These are phyloP conservation scores for Pipistrellus nathusii DNA, from an alignment of 2,797 vertebrate genomes.

Conservation along the genomic window DNA sequence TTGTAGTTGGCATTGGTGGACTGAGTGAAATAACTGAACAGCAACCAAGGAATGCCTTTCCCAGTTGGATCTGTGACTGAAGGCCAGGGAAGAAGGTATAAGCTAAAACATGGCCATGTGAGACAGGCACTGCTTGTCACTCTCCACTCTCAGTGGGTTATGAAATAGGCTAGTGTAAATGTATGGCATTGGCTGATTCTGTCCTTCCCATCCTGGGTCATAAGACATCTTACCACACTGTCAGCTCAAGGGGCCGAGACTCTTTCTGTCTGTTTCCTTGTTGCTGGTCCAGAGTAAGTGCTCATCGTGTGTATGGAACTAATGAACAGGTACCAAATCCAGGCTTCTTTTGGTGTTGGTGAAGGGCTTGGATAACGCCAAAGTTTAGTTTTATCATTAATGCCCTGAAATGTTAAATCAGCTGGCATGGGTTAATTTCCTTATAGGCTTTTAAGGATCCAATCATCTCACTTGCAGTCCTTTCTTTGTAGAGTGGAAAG, in stretches of 20 bases:
- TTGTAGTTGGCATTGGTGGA: neutral
- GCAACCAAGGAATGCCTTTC: accelerated
- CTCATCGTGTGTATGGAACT: neutral
- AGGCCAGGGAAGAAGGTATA: neutral
- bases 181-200: neutral
- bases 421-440: neutral
- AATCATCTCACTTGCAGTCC: neutral
- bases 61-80: neutral
- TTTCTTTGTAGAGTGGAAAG: neutral
- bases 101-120: neutral
- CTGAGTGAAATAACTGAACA: neutral
- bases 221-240: neutral
- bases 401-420: neutral
- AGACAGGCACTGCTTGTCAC: accelerated
- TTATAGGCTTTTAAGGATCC: neutral
- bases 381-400: neutral
- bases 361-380: neutral
- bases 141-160: neutral
- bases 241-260: neutral
- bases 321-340: neutral
- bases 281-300: neutral
- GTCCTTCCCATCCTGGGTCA: neutral
- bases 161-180: neutral
- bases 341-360: neutral
- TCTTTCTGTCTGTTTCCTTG: neutral